Evolutionary conservation across 2,888 invertebrate species (phyloP).

Genomic region (Calephelis perditalis): DNA sequence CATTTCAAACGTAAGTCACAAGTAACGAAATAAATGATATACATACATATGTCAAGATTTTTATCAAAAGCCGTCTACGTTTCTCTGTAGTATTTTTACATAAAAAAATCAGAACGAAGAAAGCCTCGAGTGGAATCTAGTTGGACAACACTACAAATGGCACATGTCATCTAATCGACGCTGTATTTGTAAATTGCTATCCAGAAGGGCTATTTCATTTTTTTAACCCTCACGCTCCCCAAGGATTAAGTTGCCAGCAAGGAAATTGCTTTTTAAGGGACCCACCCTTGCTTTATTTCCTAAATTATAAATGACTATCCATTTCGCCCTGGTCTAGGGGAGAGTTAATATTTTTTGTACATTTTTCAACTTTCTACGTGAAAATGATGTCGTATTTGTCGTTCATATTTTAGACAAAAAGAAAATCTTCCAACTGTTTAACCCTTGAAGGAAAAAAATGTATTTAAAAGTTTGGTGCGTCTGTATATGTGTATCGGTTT

Average conservation of each 20-base stretch:
- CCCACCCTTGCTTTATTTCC: conserved; percentile 30
- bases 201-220: conserved; percentile 48
- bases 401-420: background rate
- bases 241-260: conserved; percentile 35
- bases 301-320: conserved; percentile 35
- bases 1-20: too few species aligned
- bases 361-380: conserved; percentile 15
- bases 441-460: too few species aligned
- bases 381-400: background rate
- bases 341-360: conserved; percentile 27
- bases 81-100: too few species aligned
- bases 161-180: conserved; percentile 27
- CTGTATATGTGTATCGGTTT: too few species aligned
- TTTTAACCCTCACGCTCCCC: conserved; percentile 35
- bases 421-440: too few species aligned
- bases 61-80: too few species aligned
- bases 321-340: conserved; percentile 27
- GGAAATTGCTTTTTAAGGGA: conserved; percentile 36
- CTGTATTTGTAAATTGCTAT: conserved; percentile 47
- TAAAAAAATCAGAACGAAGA: too few species aligned
- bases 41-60: too few species aligned
- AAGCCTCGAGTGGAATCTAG: background rate
- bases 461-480: too few species aligned
- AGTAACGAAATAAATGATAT: too few species aligned
- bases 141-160: conserved; percentile 1